Evolutionary conservation across 2,113 vertebrate species (phyloP).

Genomic region (Seriola rivoliana): DNA sequence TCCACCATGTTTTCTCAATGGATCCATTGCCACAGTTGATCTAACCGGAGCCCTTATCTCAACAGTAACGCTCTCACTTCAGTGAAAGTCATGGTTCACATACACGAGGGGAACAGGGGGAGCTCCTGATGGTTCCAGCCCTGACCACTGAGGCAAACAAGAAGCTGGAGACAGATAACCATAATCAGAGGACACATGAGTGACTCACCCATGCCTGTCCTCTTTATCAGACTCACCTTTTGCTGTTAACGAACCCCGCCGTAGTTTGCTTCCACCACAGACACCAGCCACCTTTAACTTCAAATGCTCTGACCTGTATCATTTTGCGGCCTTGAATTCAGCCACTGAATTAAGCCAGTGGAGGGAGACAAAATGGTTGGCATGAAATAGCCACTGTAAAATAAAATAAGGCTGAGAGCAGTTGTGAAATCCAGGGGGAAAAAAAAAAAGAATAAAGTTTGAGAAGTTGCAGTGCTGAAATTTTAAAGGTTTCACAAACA

Average conservation of each 20-base stretch:
- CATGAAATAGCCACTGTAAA: slow-evolving; percentile 1
- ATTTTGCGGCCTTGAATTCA: slow-evolving; percentile 40
- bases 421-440: slow-evolving; percentile 13
- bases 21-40: slow-evolving; percentile 59
- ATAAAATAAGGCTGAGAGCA: slow-evolving; percentile 19
- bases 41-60: slow-evolving; percentile 76
- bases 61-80: slow-evolving; percentile 58
- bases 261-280: slow-evolving; percentile 7
- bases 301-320: slow-evolving; percentile 53
- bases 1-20: slow-evolving; percentile 71
- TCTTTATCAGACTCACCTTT: slow-evolving; percentile 58
- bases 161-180: slow-evolving; percentile 69
- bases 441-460: slow-evolving; percentile 6
- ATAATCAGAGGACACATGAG: slow-evolving; percentile 58
- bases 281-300: slow-evolving; percentile 32
- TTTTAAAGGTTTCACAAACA: slow-evolving; percentile 24
- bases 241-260: neutral
- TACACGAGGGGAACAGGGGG: slow-evolving; percentile 45
- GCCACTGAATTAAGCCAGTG: slow-evolving; percentile 27
- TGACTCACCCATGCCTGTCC: slow-evolving; percentile 38
- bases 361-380: slow-evolving; percentile 16
- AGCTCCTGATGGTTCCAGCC: slow-evolving; percentile 65
- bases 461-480: slow-evolving; percentile 21
- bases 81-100: slow-evolving; percentile 67
- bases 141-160: slow-evolving; percentile 64